Evolutionary conservation across 2,888 invertebrate genomes (phyloP).

Genomic region (Acanthococcus lagerstroemiae): DNA sequence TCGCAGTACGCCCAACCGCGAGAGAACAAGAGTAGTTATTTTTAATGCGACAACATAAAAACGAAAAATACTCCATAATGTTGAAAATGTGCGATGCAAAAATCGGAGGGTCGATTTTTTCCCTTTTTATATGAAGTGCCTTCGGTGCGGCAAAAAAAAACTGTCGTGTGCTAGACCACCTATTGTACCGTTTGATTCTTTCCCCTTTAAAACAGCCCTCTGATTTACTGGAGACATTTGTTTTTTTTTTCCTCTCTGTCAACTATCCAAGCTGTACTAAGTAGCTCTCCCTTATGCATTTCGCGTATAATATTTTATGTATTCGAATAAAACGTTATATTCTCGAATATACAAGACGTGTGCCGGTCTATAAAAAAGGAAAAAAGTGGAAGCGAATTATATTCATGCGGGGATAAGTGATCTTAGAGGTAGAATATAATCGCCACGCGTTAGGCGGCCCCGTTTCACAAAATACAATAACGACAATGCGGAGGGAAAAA

Average conservation of each 20-base stretch:
- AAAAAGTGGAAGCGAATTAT: not conserved
- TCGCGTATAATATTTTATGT: too few relatives aligned
- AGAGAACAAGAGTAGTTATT: conserved; percentile 23
- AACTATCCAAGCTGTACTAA: conserved; percentile 29
- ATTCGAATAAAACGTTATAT: not conserved
- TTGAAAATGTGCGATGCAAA: conserved; percentile 19
- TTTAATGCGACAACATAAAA: conserved; percentile 22
- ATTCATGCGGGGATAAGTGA: not conserved
- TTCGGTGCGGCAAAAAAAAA: conserved; percentile 20
- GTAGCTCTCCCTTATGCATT: conserved; percentile 25
- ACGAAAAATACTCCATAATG: conserved; percentile 30
- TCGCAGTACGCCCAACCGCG: conserved; percentile 5
- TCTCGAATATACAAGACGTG: not conserved
- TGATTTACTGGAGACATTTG: conserved; percentile 31
- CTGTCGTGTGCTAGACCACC: conserved; percentile 31
- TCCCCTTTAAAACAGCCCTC: conserved; percentile 30
- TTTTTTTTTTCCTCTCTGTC: conserved; percentile 31
- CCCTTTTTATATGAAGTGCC: conserved; percentile 29
- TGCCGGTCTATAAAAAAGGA: not conserved
- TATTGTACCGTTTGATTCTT: conserved; percentile 30
- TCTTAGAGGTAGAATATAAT: not conserved
- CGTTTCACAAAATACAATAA: not conserved
- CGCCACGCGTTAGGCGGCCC: not conserved
- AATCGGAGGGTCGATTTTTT: conserved; percentile 28
- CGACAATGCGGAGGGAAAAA: not conserved